Conservation (phyloP, 1,140 invertebrate species). For the Hyles euphorbiae region DNA sequence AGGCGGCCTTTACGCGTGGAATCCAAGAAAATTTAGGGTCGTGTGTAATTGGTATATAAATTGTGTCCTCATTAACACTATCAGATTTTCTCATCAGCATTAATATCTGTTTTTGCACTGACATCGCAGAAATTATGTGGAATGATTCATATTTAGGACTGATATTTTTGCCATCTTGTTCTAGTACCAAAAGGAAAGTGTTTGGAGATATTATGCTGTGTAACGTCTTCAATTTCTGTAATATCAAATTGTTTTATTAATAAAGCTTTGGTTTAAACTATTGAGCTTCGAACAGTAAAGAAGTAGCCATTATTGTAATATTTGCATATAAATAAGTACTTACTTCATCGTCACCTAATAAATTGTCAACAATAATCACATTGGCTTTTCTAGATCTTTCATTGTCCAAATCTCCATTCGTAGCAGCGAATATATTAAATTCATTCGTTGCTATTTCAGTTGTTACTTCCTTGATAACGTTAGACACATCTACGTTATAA, state of each 20-base stretch:
- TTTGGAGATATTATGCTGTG: constrained; percentile 10
- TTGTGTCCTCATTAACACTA: constrained; percentile 13
- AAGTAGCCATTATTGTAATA: no score
- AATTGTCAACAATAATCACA: constrained; percentile 16
- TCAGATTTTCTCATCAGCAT: constrained; percentile 24
- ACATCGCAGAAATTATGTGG: constrained; percentile 23
- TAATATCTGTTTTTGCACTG: constrained; percentile 23
- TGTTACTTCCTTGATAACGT: constrained; percentile 12
- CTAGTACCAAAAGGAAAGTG: constrained; percentile 20
- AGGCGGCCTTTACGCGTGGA: constrained; percentile 17
- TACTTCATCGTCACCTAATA: constrained; percentile 15
- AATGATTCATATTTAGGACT: constrained; percentile 14
- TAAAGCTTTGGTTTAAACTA: no score
- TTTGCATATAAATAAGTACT: background rate
- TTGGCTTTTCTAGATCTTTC: constrained; percentile 12
- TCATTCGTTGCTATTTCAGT: constrained; percentile 6
- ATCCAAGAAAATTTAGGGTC: constrained; percentile 31
- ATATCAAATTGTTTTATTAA: constrained; percentile 4
- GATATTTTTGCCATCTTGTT: constrained; percentile 15
- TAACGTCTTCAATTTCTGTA: constrained; percentile 23
- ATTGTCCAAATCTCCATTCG: constrained; percentile 10
- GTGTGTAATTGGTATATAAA: constrained; percentile 20
- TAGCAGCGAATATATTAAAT: constrained; percentile 14
- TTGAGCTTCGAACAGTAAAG: no score
- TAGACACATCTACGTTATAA: constrained; percentile 2